Conservation (phyloP, 2,888 invertebrate genomes). For the Cylindroiulus punctatus region DNA sequence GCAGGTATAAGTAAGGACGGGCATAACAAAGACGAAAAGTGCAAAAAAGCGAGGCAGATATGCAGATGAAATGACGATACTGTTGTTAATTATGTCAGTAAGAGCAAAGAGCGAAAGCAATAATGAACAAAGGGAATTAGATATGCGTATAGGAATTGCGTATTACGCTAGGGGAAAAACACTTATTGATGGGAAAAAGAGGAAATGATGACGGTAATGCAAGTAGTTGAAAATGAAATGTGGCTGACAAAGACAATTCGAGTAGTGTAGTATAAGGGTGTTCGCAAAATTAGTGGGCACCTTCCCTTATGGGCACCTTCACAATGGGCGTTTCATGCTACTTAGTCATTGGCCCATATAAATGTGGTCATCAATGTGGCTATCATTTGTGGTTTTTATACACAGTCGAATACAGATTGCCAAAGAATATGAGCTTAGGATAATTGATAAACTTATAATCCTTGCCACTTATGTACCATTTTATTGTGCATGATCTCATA, state of each 20-base stretch:
- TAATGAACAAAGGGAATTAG: slow-evolving; percentile 42
- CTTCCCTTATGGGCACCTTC: background rate
- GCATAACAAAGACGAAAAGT: background rate
- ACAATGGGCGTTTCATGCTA: background rate
- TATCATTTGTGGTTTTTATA: too few species aligned
- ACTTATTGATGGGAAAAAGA: slow-evolving; percentile 20
- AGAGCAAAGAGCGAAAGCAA: slow-evolving; percentile 27
- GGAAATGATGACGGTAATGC: slow-evolving; percentile 38
- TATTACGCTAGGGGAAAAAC: background rate
- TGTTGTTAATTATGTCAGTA: slow-evolving; percentile 24
- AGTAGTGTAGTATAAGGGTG: background rate
- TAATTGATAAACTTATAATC: too few species aligned
- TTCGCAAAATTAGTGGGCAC: slow-evolving; percentile 29
- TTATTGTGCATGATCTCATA: too few species aligned
- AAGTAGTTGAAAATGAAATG: slow-evolving; percentile 38
- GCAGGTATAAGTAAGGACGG: background rate
- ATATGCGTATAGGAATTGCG: background rate
- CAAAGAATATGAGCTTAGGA: too few species aligned
- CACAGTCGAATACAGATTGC: too few species aligned
- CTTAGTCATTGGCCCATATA: too few species aligned
- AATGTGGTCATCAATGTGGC: background rate
- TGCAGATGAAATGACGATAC: slow-evolving; percentile 34
- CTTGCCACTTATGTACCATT: too few species aligned
- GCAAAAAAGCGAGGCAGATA: background rate
- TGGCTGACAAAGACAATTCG: slow-evolving; percentile 38